Conservation (phyloP, 2,797 vertebrate genomes). For the Numenius phaeopus region DNA sequence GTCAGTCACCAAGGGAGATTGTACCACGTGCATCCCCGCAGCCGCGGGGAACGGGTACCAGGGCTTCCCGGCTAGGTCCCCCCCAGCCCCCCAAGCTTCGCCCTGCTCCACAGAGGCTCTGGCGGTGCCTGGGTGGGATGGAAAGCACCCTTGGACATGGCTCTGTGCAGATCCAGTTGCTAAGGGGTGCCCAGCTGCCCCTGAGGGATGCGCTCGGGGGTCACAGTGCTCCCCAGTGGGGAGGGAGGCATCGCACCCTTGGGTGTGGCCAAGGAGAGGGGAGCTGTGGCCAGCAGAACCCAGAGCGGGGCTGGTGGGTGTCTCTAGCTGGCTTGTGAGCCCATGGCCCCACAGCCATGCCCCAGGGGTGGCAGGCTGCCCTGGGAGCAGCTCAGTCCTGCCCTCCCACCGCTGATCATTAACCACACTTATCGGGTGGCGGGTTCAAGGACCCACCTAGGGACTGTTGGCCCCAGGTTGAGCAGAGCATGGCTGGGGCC, state of each 20-base stretch:
- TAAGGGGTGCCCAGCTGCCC: background rate
- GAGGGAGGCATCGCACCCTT: background rate
- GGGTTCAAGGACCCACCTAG: background rate
- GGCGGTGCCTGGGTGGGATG: background rate
- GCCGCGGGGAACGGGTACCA: background rate
- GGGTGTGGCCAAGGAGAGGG: background rate
- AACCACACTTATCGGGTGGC: background rate
- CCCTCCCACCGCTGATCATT: conserved; percentile 39
- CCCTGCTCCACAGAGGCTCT: background rate
- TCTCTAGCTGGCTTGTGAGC: background rate
- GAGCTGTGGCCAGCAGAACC: background rate
- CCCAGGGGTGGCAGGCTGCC: background rate
- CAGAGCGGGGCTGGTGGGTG: background rate
- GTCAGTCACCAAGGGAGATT: conserved; percentile 73
- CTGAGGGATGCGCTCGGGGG: background rate
- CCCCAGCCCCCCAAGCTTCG: background rate
- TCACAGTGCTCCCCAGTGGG: accelerated
- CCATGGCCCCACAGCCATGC: background rate
- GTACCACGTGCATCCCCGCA: conserved; percentile 64
- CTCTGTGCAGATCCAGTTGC: background rate
- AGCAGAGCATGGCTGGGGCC: background rate
- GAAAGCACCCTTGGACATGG: background rate
- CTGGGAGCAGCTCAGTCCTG: background rate
- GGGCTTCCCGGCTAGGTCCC: background rate
- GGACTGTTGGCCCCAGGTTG: background rate